phyloP scores from a whole-genome alignment of 1,140 invertebrate genomes.

The Daktulosphaira vitifoliae region DNA sequence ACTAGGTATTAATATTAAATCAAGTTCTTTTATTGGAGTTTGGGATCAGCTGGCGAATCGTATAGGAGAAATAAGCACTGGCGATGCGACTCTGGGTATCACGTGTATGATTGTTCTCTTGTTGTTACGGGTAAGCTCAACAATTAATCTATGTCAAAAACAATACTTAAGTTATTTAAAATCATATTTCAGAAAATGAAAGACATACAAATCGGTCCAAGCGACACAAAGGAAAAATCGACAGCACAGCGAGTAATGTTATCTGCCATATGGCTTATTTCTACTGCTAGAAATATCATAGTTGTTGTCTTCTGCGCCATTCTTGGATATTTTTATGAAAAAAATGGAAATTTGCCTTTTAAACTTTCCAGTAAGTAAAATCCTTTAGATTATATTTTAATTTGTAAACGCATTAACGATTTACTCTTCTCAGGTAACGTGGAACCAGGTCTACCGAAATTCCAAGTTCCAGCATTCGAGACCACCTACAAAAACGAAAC shows the following conservation, averaged over 20 bases:
- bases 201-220: slow-evolving; percentile 51
- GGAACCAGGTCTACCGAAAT: slow-evolving; percentile 57
- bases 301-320: slow-evolving; percentile 61
- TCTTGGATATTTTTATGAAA: slow-evolving; percentile 53
- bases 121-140: slow-evolving; percentile 54
- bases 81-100: slow-evolving; percentile 58
- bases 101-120: slow-evolving; percentile 58
- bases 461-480: slow-evolving; percentile 56
- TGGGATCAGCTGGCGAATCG: slow-evolving; percentile 56
- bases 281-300: slow-evolving; percentile 67
- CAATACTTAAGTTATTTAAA: no score
- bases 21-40: slow-evolving; percentile 56
- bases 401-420: not conserved
- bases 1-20: slow-evolving; percentile 57
- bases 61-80: slow-evolving; percentile 55
- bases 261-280: slow-evolving; percentile 60
- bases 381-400: not conserved
- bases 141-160: slow-evolving; percentile 27
- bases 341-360: slow-evolving; percentile 55
- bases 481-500: slow-evolving; percentile 55
- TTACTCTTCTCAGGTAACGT: slow-evolving; percentile 49
- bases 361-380: slow-evolving; percentile 52
- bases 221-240: slow-evolving; percentile 45
- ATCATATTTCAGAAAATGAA: slow-evolving; percentile 60
- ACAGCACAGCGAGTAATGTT: slow-evolving; percentile 44